phyloP scores from a whole-genome alignment of 2,888 invertebrate species.

The Axea sp. region DNA sequence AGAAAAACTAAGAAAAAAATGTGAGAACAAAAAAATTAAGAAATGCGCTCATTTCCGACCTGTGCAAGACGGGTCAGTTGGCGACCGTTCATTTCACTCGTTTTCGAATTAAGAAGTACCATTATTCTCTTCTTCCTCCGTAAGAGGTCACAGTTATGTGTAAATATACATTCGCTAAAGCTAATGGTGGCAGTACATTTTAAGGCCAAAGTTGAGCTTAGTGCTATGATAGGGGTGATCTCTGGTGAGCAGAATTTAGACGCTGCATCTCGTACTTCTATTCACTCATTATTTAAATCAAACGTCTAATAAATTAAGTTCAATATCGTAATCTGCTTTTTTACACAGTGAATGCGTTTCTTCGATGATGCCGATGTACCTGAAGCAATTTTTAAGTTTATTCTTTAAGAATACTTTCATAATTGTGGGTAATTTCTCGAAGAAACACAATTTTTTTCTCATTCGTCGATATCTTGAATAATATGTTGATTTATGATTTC shows the following conservation, averaged over 20 bases:
- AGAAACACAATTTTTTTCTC: not conserved
- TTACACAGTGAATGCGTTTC: too few relatives aligned
- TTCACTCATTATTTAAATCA: slow-evolving; percentile 14
- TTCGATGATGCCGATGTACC: too few relatives aligned
- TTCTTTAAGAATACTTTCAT: slow-evolving; percentile 6
- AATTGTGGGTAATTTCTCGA: not conserved
- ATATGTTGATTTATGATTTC: slow-evolving; percentile 12
- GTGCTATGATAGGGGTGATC: slow-evolving; percentile 58
- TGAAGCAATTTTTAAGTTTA: slow-evolving; percentile 11
- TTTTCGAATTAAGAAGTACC: slow-evolving; percentile 20
- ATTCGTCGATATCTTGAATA: not conserved
- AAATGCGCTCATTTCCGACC: slow-evolving; percentile 30
- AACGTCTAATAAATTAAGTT: slow-evolving; percentile 2
- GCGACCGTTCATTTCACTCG: slow-evolving; percentile 28
- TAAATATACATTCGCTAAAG: slow-evolving; percentile 38
- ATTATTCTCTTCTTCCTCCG: slow-evolving; percentile 56
- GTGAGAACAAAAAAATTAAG: not conserved
- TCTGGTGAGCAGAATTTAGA: slow-evolving; percentile 54
- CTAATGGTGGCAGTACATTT: slow-evolving; percentile 47
- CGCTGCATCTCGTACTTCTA: slow-evolving; percentile 14
- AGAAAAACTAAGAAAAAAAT: not conserved
- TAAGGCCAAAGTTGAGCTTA: slow-evolving; percentile 52
- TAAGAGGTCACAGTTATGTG: slow-evolving; percentile 57
- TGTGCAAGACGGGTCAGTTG: slow-evolving; percentile 21
- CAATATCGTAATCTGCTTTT: not conserved